Base-by-base conservation (phyloP, 1,140 invertebrate genomes). In the Drosophila nikananu region DNA sequence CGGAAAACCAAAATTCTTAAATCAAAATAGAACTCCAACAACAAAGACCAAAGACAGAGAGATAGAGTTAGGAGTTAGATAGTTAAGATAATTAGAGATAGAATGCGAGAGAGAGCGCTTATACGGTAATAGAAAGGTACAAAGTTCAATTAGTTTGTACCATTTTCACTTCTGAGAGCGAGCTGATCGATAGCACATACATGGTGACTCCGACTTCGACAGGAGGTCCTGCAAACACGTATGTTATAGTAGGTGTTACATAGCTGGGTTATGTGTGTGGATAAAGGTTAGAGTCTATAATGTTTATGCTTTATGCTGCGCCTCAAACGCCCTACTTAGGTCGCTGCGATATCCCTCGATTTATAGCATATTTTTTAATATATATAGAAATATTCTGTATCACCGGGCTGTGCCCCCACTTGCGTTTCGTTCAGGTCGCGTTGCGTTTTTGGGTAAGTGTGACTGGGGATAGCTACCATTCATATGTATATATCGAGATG, bases 91-190 rank as follows among this genome's bases (percentile, higher is more conserved):
- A 62, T 63, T 71, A 66, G 15, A 84, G 37, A 82, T 72, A 83
- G 42, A 67, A 42, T 74, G 35, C 72, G 54, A 83, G 61, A 83
- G 61, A 81, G 68, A 74, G 55, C 78, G 78, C 72, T 81, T 76
- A 81, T 12, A 75, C 63, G 71, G 42, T 75, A 80, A 68, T 60
- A 81, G 64, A 80, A 77, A 91, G 87, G 92, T 93, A 93, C 92
- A 92, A 90, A 80, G 78, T 81, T 86, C 86, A 86, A 77, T 77
- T 87, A 77, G 70, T 92, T 91, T 91, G 93, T 97, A 99, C 98
- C 98, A 99, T 99, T 96, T 98, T 97, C 94, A 99, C 98, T 97
- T 99, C 98, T 94, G 97, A 98, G 94, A 99, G 97, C 94, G 98
- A 98, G 96, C 97, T 98, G 96, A 99, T 99, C 95, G 97, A 98